A percentile compares a stretch with the other conserved stretches of the same genome.
phyloP scores from a whole-genome alignment of 1,140 invertebrate genomes.

The Dreissena rostriformis region DNA sequence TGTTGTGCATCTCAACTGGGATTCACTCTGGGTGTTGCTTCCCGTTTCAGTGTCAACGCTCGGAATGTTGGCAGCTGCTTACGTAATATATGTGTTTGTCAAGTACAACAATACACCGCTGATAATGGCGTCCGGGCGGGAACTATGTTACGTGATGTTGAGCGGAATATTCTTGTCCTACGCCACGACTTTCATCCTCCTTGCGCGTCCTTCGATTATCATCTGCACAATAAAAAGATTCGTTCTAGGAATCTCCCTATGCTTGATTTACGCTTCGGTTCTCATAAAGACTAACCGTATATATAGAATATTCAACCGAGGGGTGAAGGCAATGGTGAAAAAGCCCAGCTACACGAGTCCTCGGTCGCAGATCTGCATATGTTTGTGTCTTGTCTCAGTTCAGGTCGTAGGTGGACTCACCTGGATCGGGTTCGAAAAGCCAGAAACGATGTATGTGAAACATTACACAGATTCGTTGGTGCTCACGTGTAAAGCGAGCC shows the following conservation, averaged over 20 bases:
- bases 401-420: slow-evolving; percentile 81
- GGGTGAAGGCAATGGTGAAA: slow-evolving; percentile 91
- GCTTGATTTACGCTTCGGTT: slow-evolving; percentile 89
- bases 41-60: slow-evolving; percentile 83
- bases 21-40: slow-evolving; percentile 83
- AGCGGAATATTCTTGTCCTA: slow-evolving; percentile 80
- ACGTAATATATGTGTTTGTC: slow-evolving; percentile 77
- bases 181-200: slow-evolving; percentile 78
- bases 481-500: slow-evolving; percentile 87
- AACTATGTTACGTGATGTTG: slow-evolving; percentile 80
- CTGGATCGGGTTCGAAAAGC: slow-evolving; percentile 84
- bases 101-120: slow-evolving; percentile 78
- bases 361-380: slow-evolving; percentile 95
- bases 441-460: slow-evolving; percentile 75
- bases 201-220: slow-evolving; percentile 83
- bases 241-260: slow-evolving; percentile 87
- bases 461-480: slow-evolving; percentile 80
- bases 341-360: slow-evolving; percentile 97
- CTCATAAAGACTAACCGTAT: slow-evolving; percentile 90
- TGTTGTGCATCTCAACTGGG: slow-evolving; percentile 84
- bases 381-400: slow-evolving; percentile 87
- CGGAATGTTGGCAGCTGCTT: slow-evolving; percentile 80
- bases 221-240: slow-evolving; percentile 86
- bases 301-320: slow-evolving; percentile 87
- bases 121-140: slow-evolving; percentile 81